A percentile compares a stretch with the other conserved stretches of the same genome.
Evolutionary conservation across 2,797 vertebrate genomes (phyloP).

Genomic region (Peromyscus melanophrys): DNA sequence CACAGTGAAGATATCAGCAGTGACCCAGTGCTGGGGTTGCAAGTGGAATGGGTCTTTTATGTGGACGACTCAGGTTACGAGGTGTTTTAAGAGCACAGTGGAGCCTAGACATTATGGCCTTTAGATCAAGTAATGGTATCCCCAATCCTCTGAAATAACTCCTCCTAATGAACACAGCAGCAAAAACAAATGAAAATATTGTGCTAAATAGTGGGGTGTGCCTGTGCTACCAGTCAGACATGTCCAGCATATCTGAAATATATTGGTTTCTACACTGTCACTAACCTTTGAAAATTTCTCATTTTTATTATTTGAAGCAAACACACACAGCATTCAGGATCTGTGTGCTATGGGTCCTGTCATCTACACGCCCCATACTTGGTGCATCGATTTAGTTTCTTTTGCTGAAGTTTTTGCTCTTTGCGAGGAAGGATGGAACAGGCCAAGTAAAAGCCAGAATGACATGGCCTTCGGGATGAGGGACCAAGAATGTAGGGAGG

Average conservation of each 20-base stretch:
- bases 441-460: conserved; percentile 59
- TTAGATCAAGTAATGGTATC: neutral
- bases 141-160: neutral
- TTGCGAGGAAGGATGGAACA: neutral
- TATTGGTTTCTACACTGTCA: neutral
- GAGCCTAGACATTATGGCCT: neutral
- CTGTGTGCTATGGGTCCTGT: neutral
- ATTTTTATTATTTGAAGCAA: conserved; percentile 13
- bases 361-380: neutral
- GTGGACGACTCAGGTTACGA: neutral
- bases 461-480: neutral
- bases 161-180: neutral
- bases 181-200: neutral
- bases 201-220: neutral
- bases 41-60: neutral
- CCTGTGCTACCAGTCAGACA: neutral
- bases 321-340: neutral
- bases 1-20: neutral
- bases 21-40: neutral
- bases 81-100: neutral
- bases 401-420: conserved; percentile 14
- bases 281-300: conserved; percentile 1
- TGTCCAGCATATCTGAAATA: conserved; percentile 26
- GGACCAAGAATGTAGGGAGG: neutral
- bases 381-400: neutral